Conservation (phyloP, 2,888 invertebrate species). For the Torymus aiolomorphi region DNA sequence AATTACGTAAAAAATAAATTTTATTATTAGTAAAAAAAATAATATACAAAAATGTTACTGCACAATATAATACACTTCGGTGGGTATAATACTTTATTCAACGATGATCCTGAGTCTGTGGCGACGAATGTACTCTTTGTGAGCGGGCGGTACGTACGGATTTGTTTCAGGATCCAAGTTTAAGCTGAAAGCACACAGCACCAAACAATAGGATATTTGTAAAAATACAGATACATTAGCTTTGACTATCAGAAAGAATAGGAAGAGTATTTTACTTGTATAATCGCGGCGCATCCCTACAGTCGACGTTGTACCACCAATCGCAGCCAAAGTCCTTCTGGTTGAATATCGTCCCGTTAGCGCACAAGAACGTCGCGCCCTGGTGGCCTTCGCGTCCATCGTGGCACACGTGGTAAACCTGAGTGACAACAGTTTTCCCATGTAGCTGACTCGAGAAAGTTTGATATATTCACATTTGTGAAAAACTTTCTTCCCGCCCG, state of each 20-base stretch:
- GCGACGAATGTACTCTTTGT: conserved; percentile 77
- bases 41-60: not conserved
- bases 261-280: conserved; percentile 80
- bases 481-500: no score
- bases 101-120: conserved; percentile 68
- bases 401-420: conserved; percentile 93
- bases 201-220: not conserved
- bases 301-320: conserved; percentile 95
- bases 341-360: conserved; percentile 91
- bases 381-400: conserved; percentile 90
- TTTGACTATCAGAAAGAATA: not conserved
- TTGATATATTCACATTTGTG: no score
- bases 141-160: conserved; percentile 86
- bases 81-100: conserved; percentile 53
- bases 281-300: conserved; percentile 83
- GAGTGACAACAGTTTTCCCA: conserved; percentile 57
- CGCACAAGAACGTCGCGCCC: conserved; percentile 89
- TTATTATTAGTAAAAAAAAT: no score
- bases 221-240: not conserved
- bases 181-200: conserved; percentile 77
- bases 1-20: no score
- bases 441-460: no score
- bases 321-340: conserved; percentile 91
- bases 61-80: conserved; percentile 41
- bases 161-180: conserved; percentile 89